A percentile compares a stretch with the other conserved stretches of the same genome.
phyloP scores from a whole-genome alignment of 30 jellyfish, hydroid and myxozoan genomes.

The Aurelia coerulea region DNA sequence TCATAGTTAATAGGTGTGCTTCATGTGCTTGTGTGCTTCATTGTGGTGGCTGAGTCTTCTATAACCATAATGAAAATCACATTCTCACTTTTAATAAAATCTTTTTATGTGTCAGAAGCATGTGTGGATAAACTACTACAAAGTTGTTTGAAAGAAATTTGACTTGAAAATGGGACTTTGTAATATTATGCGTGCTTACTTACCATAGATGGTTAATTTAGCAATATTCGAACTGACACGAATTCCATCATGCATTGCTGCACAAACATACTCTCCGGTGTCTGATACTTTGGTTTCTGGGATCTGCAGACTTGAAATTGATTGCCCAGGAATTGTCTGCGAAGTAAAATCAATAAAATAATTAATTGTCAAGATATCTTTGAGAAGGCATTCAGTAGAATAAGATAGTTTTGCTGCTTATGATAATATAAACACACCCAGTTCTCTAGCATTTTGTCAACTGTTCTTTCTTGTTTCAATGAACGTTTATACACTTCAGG shows the following conservation, averaged over 20 bases:
- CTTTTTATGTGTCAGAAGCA: background rate
- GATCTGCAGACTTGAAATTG: slow-evolving; percentile 30
- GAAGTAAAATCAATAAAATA: background rate
- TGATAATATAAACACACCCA: no score
- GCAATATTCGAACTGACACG: slow-evolving; percentile 76
- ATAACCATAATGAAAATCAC: background rate
- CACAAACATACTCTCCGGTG: slow-evolving; percentile 84
- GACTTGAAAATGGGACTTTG: background rate
- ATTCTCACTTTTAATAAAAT: background rate
- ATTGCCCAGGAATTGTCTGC: slow-evolving; percentile 74
- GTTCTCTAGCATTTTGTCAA: no score
- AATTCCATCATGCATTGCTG: slow-evolving; percentile 68
- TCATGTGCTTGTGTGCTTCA: no score
- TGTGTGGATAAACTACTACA: background rate
- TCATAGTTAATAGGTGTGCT: no score
- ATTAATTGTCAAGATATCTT: background rate
- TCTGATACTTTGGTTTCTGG: slow-evolving; percentile 62
- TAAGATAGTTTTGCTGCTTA: no score
- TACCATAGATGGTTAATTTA: slow-evolving; percentile 80
- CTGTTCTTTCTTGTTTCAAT: no score
- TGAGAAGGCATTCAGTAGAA: no score
- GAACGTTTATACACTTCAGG: no score
- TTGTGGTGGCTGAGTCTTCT: no score
- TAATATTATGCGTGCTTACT: background rate
- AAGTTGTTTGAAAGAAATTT: background rate